Conservation (phyloP, 1,140 invertebrate genomes). For the Drosophila ercepeae region DNA sequence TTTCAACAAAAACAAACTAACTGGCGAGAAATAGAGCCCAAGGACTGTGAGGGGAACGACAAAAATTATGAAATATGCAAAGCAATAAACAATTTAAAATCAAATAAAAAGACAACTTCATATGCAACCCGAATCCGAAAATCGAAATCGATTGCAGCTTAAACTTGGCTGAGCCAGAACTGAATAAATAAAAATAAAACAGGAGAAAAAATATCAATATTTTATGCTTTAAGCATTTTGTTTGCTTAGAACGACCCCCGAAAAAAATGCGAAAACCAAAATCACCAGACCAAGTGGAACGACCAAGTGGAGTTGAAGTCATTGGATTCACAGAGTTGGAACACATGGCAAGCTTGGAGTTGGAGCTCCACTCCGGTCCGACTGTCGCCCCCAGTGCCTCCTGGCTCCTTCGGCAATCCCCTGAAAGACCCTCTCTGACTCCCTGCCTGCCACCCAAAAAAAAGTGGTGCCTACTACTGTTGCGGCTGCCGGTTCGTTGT, state of each 20-base stretch:
- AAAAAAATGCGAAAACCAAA: slow-evolving; percentile 47
- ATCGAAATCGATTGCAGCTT: slow-evolving; percentile 59
- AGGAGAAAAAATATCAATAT: slow-evolving; percentile 66
- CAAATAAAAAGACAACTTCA: slow-evolving; percentile 80
- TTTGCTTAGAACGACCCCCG: slow-evolving; percentile 79
- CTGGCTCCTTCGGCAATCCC: slow-evolving; percentile 9
- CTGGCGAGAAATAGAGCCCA: not conserved
- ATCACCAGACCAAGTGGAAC: slow-evolving; percentile 38
- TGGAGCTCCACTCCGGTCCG: slow-evolving; percentile 14
- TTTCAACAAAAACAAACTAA: slow-evolving; percentile 16
- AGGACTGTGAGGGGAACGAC: slow-evolving; percentile 1
- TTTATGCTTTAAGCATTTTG: slow-evolving; percentile 77
- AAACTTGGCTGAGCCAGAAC: slow-evolving; percentile 37
- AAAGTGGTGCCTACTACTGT: slow-evolving; percentile 69
- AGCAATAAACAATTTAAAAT: slow-evolving; percentile 81
- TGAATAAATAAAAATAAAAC: slow-evolving; percentile 39
- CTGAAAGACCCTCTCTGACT: not conserved
- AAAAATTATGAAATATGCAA: slow-evolving; percentile 80
- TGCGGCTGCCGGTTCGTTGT: slow-evolving; percentile 76
- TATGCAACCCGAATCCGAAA: slow-evolving; percentile 58
- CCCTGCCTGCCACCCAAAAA: not conserved
- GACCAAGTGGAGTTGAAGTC: slow-evolving; percentile 24
- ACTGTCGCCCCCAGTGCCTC: slow-evolving; percentile 30
- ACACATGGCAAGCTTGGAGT: slow-evolving; percentile 31
- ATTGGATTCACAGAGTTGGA: slow-evolving; percentile 23